These are phyloP conservation scores for Brachionus paranguensis DNA, from an alignment of 1,140 invertebrate genomes.

Conservation along the genomic window DNA sequence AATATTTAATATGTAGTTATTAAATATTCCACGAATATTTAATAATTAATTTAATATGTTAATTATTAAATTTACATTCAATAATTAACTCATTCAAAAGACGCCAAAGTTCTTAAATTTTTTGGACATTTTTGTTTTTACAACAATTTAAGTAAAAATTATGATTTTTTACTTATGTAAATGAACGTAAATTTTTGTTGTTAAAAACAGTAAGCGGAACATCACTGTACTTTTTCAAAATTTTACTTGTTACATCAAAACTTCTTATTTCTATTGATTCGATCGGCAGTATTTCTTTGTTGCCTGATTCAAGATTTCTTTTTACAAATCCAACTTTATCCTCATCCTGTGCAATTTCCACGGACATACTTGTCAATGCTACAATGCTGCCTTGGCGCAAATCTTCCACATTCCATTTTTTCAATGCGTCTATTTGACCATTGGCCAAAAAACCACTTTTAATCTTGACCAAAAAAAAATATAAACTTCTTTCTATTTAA, in stretches of 20 bases:
- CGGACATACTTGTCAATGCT: not conserved
- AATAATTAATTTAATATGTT: no score
- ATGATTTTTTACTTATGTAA: no score
- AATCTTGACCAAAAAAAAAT: not conserved
- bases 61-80: no score
- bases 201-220: no score
- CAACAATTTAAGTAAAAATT: no score
- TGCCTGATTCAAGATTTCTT: not conserved
- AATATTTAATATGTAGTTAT: no score
- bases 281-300: not conserved
- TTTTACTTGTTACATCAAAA: not conserved
- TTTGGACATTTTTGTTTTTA: no score
- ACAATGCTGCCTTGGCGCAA: not conserved
- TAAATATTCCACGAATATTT: no score
- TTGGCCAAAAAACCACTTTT: not conserved
- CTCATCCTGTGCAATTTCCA: not conserved
- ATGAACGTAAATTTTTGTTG: no score
- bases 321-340: not conserved
- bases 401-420: not conserved
- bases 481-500: not conserved
- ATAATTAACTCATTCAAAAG: no score
- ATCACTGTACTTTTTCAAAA: not conserved
- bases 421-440: not conserved
- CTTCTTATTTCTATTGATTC: not conserved
- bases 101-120: no score